Evolutionary conservation across 2,113 vertebrate species (phyloP).

Genomic region (Megaleporinus macrocephalus): DNA sequence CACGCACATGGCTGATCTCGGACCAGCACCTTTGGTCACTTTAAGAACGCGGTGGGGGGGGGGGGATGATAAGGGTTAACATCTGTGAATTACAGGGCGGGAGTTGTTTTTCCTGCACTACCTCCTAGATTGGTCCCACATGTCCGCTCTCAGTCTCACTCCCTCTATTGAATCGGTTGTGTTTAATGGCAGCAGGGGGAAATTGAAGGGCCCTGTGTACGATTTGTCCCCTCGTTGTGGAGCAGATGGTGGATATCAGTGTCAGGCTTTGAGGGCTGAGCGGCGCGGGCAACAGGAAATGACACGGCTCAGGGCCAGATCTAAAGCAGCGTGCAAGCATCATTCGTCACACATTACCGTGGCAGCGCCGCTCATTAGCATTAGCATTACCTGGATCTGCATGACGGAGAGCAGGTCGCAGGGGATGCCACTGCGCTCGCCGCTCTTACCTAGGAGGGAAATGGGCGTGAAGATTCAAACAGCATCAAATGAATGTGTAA

Average conservation of each 20-base stretch:
- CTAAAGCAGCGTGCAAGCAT: slow-evolving; percentile 74
- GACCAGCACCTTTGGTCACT: slow-evolving; percentile 38
- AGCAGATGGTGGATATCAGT: slow-evolving; percentile 59
- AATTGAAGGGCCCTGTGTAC: slow-evolving; percentile 51
- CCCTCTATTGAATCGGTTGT: slow-evolving; percentile 54
- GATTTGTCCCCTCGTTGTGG: slow-evolving; percentile 50
- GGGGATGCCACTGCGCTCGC: slow-evolving; percentile 53
- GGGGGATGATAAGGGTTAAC: slow-evolving; percentile 33
- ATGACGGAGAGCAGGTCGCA: slow-evolving; percentile 65
- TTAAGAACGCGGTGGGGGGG: slow-evolving; percentile 25
- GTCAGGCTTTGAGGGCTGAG: slow-evolving; percentile 58
- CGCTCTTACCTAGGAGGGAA: slow-evolving; percentile 45
- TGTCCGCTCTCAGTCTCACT: slow-evolving; percentile 55
- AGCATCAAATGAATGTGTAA: slow-evolving; percentile 40
- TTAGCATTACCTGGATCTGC: slow-evolving; percentile 75
- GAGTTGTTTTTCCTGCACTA: slow-evolving; percentile 46
- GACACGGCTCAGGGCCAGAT: slow-evolving; percentile 68
- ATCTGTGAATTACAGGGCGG: slow-evolving; percentile 47
- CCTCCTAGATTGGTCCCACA: slow-evolving; percentile 56
- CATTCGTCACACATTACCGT: slow-evolving; percentile 77
- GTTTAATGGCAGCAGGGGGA: slow-evolving; percentile 55
- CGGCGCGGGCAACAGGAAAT: slow-evolving; percentile 64
- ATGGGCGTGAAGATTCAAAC: slow-evolving; percentile 27
- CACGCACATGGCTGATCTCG: neutral
- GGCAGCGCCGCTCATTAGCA: slow-evolving; percentile 77